Evolutionary conservation across 2,797 vertebrate species (phyloP).

Genomic region (Pipistrellus nathusii): DNA sequence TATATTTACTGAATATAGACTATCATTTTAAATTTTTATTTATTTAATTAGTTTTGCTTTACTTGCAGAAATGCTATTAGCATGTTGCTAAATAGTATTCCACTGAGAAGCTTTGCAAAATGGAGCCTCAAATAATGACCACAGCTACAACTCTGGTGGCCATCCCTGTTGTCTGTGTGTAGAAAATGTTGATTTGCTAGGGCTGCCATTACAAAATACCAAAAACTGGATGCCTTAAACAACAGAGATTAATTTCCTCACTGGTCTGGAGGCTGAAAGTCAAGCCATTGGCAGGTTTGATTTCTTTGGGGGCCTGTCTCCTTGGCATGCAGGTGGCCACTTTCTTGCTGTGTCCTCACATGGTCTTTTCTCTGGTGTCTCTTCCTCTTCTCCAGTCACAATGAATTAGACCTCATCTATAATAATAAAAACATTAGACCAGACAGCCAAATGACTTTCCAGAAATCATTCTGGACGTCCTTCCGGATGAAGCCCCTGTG

Average conservation of each 20-base stretch:
- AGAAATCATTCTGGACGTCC: too few species aligned
- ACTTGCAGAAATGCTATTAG: neutral
- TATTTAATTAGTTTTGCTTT: neutral
- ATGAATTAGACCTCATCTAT: neutral
- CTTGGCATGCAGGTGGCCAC: neutral
- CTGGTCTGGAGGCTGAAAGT: neutral
- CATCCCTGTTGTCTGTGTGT: accelerated
- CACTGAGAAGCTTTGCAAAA: neutral
- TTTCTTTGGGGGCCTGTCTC: neutral
- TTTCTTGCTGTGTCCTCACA: neutral
- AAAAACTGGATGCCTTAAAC: neutral
- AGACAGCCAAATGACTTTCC: too few species aligned
- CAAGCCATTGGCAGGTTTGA: neutral
- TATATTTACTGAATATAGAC: neutral
- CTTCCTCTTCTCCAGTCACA: neutral
- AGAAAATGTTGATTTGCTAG: neutral
- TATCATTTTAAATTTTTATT: neutral
- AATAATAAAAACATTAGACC: too few species aligned
- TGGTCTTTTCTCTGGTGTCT: neutral
- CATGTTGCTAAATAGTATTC: neutral
- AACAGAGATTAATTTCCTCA: neutral
- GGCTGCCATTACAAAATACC: neutral
- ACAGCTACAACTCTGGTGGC: neutral
- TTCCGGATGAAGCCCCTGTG: accelerated
- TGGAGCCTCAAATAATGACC: neutral